phyloP scores from a whole-genome alignment of 2,113 vertebrate genomes.

The Falco punctatus region DNA sequence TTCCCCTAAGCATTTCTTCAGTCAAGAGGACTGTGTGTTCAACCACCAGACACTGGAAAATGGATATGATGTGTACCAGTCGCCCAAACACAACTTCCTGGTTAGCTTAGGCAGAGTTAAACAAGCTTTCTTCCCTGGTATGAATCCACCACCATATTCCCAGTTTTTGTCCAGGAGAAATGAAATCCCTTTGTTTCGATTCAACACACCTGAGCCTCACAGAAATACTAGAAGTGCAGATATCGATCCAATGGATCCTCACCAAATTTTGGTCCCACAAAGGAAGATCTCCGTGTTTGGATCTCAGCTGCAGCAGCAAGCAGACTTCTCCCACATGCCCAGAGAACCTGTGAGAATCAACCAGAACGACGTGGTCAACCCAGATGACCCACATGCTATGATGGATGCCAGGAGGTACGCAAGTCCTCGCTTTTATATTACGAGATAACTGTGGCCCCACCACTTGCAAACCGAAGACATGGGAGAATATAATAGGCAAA shows the following conservation, averaged over 20 bases:
- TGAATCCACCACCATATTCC: constrained; percentile 87
- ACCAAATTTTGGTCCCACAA: constrained; percentile 57
- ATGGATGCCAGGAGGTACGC: constrained; percentile 64
- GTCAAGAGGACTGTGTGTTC: constrained; percentile 84
- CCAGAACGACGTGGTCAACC: constrained; percentile 70
- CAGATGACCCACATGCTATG: constrained; percentile 79
- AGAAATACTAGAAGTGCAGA: constrained; percentile 80
- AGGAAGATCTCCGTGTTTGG: neutral
- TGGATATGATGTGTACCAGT: constrained; percentile 78
- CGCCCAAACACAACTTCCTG: constrained; percentile 70
- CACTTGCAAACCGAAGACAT: neutral
- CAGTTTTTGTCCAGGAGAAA: constrained; percentile 87
- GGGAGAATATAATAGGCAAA: neutral
- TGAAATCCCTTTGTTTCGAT: constrained; percentile 85
- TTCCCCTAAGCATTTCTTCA: constrained; percentile 81
- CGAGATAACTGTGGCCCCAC: neutral
- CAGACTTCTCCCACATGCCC: constrained; percentile 40
- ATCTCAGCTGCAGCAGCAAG: neutral
- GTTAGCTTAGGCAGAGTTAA: constrained; percentile 88
- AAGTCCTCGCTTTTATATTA: constrained; percentile 63
- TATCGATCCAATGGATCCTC: constrained; percentile 78
- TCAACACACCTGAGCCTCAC: constrained; percentile 73
- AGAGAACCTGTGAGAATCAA: constrained; percentile 76
- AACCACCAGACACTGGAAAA: constrained; percentile 88
- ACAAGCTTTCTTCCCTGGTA: constrained; percentile 76